Base-by-base conservation (phyloP, 2,113 vertebrate genomes). In the Rynchops niger region DNA sequence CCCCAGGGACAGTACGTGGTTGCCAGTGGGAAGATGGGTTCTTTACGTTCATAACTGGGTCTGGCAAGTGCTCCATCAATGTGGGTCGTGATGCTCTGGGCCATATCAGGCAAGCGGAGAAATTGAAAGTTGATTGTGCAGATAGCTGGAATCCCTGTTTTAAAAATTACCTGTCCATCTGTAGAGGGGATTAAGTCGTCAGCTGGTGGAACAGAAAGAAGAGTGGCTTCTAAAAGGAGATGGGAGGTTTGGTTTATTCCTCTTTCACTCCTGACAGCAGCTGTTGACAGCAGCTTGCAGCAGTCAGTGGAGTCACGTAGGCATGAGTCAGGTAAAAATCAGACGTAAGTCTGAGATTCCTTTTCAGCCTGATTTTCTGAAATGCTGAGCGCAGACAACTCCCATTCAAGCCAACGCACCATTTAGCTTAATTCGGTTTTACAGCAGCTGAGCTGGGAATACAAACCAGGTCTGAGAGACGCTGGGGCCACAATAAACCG, bases 261-360 rank as follows among this genome's bases (percentile, higher is more conserved):
- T 88, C 93, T 95, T 85, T 95, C 59, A 17, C 8, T 87, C 72
- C 89, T 88, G 86, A 71, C 56, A 92, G 90, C 27, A 40, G 86
- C 80, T 92, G 61, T 73, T 90, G 86, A 91, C 73, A 85, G 87
- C 87, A 91, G 70, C 74, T 74, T 71, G 17, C 58, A 84, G 73
- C 81, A 85, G 18, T 76, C 53, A 29, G 43, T 61, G 50, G 40
- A 88, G 82, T 90, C 95, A 94, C 16, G 2, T 59, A 95, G 84
- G 59, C 63, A 85, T 88, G 93, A 97, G 94, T 89, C 93, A 96
- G 84, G 93, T 95, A 55, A 94, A 89, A 97, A 71, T 50, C 91
- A 95, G 50, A 69, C 40, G 2, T 45, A 70, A 79, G 32, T 40
- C 89, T 61, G 78, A 91, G 78, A 67, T 77, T 95, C 67, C 59